A percentile compares a stretch with the other conserved stretches of the same genome.
Evolutionary conservation across 1,140 invertebrate species (phyloP).

Genomic region (Drosophila repleta): DNA sequence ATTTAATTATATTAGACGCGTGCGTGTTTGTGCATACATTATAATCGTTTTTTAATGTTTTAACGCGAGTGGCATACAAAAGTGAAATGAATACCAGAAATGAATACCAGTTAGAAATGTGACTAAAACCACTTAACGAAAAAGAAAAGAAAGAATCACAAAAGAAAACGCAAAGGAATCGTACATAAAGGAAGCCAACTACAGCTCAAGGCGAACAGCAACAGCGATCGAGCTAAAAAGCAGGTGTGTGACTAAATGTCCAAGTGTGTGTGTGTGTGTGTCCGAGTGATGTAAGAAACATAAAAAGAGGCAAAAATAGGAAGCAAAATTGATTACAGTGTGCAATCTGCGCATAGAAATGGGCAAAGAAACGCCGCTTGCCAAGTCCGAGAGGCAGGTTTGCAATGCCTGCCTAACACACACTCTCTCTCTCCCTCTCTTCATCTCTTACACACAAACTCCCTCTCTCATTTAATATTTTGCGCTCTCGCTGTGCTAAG

Average conservation of each 20-base stretch:
- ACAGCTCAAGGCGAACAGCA: constrained; percentile 29
- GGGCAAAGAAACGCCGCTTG: constrained; percentile 14
- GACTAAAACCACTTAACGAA: constrained; percentile 57
- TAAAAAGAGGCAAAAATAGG: constrained; percentile 10
- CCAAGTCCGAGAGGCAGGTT: constrained; percentile 1
- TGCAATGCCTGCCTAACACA: not conserved
- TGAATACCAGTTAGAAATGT: constrained; percentile 72
- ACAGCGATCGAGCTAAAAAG: constrained; percentile 32
- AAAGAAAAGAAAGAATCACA: constrained; percentile 22
- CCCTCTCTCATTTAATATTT: not conserved
- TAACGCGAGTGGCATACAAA: constrained; percentile 53
- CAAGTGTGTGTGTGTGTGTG: not conserved
- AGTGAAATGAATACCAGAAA: constrained; percentile 60
- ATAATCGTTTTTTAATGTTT: constrained; percentile 21
- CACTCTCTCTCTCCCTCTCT: constrained; percentile 3
- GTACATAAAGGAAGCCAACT: constrained; percentile 20
- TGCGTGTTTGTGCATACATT: constrained; percentile 38
- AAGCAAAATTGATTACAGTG: constrained; percentile 49
- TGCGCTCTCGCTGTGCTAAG: not conserved
- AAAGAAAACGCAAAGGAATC: constrained; percentile 23
- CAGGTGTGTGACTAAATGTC: constrained; percentile 36
- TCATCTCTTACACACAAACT: not conserved
- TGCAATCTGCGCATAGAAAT: constrained; percentile 36
- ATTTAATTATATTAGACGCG: constrained; percentile 22
- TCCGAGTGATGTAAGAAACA: constrained; percentile 42